Conservation (phyloP, 2,888 invertebrate genomes). For the Apodemia hepburni region DNA sequence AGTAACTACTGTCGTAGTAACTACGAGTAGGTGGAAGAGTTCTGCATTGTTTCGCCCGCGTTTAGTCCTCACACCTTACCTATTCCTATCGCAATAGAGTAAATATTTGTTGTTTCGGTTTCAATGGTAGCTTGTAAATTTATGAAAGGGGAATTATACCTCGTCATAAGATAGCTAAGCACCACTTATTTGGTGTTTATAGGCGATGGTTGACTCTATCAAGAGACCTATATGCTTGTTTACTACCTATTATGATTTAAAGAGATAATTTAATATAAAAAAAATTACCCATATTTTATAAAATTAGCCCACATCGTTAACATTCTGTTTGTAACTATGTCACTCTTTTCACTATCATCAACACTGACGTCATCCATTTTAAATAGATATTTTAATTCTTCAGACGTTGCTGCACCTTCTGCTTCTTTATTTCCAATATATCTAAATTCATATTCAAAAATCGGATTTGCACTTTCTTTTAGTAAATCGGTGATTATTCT, state of each 20-base stretch:
- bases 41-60: too few species aligned
- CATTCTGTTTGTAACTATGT: slow-evolving; percentile 49
- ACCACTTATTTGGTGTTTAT: too few species aligned
- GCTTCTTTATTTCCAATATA: slow-evolving; percentile 45
- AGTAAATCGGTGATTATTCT: slow-evolving; percentile 51
- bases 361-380: slow-evolving; percentile 32
- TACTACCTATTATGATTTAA: not conserved
- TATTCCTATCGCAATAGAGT: too few species aligned
- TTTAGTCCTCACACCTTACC: too few species aligned
- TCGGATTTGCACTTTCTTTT: slow-evolving; percentile 50
- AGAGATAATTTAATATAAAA: not conserved
- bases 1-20: too few species aligned
- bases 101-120: too few species aligned
- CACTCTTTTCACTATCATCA: slow-evolving; percentile 42
- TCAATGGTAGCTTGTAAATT: too few species aligned
- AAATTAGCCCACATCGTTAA: slow-evolving; percentile 64
- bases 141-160: too few species aligned
- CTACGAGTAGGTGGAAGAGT: too few species aligned
- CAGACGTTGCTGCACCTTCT: slow-evolving; percentile 48
- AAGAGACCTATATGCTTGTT: too few species aligned
- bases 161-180: too few species aligned
- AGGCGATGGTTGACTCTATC: too few species aligned
- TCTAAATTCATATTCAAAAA: slow-evolving; percentile 60
- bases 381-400: slow-evolving; percentile 60
- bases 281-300: slow-evolving; percentile 61